Evolutionary conservation across 2,797 vertebrate genomes (phyloP).

Genomic region (Cirrhinus mrigala): DNA sequence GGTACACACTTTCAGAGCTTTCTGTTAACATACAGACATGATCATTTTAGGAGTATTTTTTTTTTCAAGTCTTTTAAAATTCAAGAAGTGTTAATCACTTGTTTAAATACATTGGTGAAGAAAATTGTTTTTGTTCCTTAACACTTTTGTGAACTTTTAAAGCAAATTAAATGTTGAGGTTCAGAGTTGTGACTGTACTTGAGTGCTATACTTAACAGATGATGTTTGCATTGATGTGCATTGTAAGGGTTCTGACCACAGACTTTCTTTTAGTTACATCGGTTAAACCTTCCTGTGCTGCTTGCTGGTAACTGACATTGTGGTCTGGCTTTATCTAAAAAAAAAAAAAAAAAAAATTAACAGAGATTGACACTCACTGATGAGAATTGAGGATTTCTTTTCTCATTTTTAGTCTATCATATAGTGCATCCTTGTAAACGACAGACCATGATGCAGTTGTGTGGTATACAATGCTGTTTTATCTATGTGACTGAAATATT

Average conservation of each 20-base stretch:
- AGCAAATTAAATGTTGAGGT: constrained; percentile 48
- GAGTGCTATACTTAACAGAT: constrained; percentile 52
- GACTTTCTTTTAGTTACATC: constrained; percentile 30
- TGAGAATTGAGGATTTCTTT: not conserved
- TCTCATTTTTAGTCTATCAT: not conserved
- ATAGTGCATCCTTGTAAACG: not conserved
- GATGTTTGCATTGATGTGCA: constrained; percentile 50
- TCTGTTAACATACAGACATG: constrained; percentile 27
- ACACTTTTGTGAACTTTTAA: constrained; percentile 44
- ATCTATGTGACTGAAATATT: constrained; percentile 50
- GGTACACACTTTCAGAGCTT: constrained; percentile 21
- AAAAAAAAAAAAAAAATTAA: not conserved
- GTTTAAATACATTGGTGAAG: constrained; percentile 52
- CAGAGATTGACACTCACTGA: not conserved
- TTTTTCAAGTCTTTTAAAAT: constrained; percentile 18
- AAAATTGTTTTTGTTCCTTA: constrained; percentile 52
- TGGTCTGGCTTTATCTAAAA: not conserved
- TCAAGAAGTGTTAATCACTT: constrained; percentile 52
- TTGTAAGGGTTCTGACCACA: constrained; percentile 37
- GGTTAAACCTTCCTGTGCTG: constrained; percentile 20
- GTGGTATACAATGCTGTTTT: constrained; percentile 51
- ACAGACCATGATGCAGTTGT: constrained; percentile 28
- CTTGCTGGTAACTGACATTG: constrained; percentile 12
- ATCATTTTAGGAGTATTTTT: constrained; percentile 43
- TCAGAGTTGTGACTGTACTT: constrained; percentile 38